Evolutionary conservation across 2,113 vertebrate species (phyloP).

Genomic region (Alligator mississippiensis): DNA sequence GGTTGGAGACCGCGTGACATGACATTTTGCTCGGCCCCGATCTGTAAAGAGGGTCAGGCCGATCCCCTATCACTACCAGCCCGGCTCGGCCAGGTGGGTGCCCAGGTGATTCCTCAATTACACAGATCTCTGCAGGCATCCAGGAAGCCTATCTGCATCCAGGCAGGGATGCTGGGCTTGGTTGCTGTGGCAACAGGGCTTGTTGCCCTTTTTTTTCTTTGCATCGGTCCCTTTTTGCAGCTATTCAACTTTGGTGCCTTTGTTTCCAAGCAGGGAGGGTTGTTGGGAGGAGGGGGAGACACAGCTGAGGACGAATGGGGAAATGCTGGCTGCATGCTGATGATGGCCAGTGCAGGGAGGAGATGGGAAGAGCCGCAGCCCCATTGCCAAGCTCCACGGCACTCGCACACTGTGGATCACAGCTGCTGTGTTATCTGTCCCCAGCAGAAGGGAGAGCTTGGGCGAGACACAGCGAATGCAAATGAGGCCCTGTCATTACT

Average conservation of each 20-base stretch:
- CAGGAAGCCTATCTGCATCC: neutral
- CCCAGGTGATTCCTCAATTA: neutral
- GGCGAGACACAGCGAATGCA: neutral
- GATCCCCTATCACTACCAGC: too few relatives aligned
- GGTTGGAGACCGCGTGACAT: neutral
- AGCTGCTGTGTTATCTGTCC: neutral
- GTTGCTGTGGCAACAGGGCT: constrained; percentile 41
- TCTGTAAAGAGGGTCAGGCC: neutral
- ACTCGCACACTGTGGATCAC: neutral
- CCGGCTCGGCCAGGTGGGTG: neutral
- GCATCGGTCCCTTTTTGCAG: neutral
- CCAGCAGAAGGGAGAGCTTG: neutral
- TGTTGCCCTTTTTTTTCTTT: neutral
- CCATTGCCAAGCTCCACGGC: neutral
- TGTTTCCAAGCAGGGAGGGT: neutral
- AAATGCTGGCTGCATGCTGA: neutral
- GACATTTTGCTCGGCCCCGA: neutral
- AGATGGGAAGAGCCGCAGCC: neutral
- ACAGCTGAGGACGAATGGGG: accelerated
- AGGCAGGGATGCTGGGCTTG: neutral
- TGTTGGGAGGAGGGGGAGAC: neutral
- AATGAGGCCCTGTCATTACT: neutral
- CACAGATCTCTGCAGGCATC: neutral
- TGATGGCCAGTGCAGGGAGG: neutral
- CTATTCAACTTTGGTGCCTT: neutral